These are phyloP conservation scores for Aricia agestis DNA, from an alignment of 1,140 invertebrate genomes.

Conservation along the genomic window DNA sequence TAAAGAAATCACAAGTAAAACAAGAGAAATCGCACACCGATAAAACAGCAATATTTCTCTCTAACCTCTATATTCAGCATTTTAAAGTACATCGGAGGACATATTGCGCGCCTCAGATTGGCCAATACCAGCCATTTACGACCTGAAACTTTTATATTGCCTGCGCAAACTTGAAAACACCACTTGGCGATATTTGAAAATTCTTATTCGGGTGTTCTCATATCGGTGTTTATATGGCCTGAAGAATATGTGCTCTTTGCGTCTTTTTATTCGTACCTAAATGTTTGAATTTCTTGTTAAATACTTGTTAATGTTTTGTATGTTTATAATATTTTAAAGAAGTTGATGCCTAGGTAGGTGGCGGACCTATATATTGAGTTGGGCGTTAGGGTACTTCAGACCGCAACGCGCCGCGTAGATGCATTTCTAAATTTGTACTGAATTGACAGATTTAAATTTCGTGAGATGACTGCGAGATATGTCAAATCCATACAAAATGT, in stretches of 20 bases:
- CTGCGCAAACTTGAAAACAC: slow-evolving; percentile 25
- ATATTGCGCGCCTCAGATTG: slow-evolving; percentile 28
- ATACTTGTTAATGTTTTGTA: too few species aligned
- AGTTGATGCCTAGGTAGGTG: too few species aligned
- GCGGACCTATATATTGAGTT: too few species aligned
- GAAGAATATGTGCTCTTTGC: not conserved
- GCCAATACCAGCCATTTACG: slow-evolving; percentile 38
- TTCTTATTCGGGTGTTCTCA: slow-evolving; percentile 6
- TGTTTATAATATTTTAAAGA: too few species aligned
- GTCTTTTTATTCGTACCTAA: not conserved
- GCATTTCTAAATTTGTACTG: too few species aligned
- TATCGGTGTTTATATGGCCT: not conserved
- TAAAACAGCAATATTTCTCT: not conserved
- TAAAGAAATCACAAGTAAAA: not conserved
- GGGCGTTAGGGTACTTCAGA: too few species aligned
- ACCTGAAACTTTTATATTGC: slow-evolving; percentile 40
- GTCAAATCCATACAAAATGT: too few species aligned
- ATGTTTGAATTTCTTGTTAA: too few species aligned
- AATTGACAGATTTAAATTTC: too few species aligned
- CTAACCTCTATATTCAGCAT: slow-evolving; percentile 1
- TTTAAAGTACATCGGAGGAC: not conserved
- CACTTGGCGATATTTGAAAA: slow-evolving; percentile 24
- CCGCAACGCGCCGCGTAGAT: too few species aligned
- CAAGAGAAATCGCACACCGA: not conserved
- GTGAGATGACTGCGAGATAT: too few species aligned